A percentile compares a stretch with the other conserved stretches of the same genome.
Evolutionary conservation across 2,797 vertebrate species (phyloP).

Genomic region (Megaceryle alcyon): DNA sequence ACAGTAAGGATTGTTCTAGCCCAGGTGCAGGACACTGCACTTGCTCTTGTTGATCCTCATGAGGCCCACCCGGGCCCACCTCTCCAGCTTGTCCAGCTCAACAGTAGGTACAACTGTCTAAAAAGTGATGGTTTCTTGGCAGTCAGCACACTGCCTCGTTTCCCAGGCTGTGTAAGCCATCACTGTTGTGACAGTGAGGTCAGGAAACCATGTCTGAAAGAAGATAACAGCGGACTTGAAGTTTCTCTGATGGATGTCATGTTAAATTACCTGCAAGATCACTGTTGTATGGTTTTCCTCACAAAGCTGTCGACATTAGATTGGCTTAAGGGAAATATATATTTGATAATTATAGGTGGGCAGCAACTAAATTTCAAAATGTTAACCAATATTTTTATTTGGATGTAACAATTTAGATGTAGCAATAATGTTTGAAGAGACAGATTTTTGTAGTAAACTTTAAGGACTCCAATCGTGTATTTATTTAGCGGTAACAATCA

Average conservation of each 20-base stretch:
- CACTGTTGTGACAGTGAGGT: background rate
- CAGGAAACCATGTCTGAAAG: background rate
- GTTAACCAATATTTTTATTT: background rate
- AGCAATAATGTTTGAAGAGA: background rate
- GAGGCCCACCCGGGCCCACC: too few species aligned
- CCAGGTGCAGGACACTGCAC: too few species aligned
- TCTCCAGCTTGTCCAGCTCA: too few species aligned
- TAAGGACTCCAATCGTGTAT: background rate
- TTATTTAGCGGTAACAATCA: background rate
- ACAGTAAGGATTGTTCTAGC: too few species aligned
- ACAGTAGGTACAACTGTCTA: background rate
- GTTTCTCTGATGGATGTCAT: background rate
- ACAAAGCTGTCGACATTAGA: background rate
- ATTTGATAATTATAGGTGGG: background rate
- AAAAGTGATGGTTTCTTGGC: rapidly evolving
- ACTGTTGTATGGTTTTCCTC: background rate
- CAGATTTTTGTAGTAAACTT: background rate
- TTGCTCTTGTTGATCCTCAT: too few species aligned
- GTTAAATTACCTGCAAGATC: background rate
- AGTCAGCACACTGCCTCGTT: background rate
- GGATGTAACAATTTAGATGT: background rate
- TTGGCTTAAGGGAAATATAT: background rate
- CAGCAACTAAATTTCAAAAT: background rate
- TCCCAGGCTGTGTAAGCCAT: background rate
- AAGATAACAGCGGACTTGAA: background rate